Evolutionary conservation across 2,888 invertebrate genomes (phyloP), one percentile per base, ranked within the genome.

Genomic region (Netelia virgata): DNA sequence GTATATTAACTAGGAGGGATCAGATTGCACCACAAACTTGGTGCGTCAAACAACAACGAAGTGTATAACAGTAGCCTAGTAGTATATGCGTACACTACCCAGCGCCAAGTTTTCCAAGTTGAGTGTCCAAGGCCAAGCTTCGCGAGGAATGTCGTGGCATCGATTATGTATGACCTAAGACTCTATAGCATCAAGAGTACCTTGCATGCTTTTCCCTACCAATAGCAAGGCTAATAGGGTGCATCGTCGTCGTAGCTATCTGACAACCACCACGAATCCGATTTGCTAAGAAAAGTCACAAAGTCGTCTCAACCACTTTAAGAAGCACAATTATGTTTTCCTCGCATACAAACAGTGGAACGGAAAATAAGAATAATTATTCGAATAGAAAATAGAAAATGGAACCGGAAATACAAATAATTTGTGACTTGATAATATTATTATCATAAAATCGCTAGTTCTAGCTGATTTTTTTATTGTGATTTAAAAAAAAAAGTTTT

Each of bases 101-200:
- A 84, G 83, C 83, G 81, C 78, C 77, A 85, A 82, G 86, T 87
- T 88, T 87, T 83, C 82, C 85, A 84, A 87, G 86, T 88, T 86
- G 79, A 82, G 83, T 87, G 82, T 64, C 77, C 88, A 89, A 88
- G 89, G 88, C 86, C 86, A 88, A 85, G 85, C 83, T 86, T 87
- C 86, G 85, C 86, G 87, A 86, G 87, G 86, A 83, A 86, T 88
- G 87, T 87, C 87, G 88, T 83, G 87, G 91, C 90, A 91, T 91
- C 91, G 91, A 91, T 91, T 91, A 90, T 89, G 90, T 87, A 89
- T 86, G 91, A 90, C 41, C 88, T 88, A 87, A 85, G 88, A 89
- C 89, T 89, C 88, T 87, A 85, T 87, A 88, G 83, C 85, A 85
- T 69, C 84, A 50, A n/a, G 53, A 20, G 70, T 53, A 77, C 75